Conservation (phyloP, 2,797 vertebrate genomes). For the Pseudochirops cupreus region DNA sequence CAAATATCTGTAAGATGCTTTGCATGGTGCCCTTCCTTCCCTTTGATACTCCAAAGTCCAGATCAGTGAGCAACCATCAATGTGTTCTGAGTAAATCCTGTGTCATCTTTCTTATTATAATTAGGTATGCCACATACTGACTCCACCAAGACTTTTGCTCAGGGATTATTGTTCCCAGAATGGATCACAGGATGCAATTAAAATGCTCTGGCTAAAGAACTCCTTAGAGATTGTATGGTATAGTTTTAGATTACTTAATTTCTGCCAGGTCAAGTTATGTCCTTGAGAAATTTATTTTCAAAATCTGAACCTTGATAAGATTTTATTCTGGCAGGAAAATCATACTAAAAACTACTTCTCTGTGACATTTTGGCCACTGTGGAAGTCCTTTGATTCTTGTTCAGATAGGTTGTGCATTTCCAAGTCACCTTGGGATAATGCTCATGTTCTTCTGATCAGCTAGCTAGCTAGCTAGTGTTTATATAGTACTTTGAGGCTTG, state of each 20-base stretch:
- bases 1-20: not conserved
- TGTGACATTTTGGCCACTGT: not conserved
- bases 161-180: not conserved
- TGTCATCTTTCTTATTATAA: not conserved
- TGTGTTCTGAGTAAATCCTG: not conserved
- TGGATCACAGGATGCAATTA: not conserved
- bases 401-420: not conserved
- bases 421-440: not conserved
- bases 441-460: not conserved
- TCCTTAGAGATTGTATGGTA: not conserved
- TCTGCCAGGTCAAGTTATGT: not conserved
- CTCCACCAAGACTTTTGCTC: not conserved
- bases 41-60: not conserved
- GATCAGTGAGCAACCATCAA: not conserved
- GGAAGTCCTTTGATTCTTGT: not conserved
- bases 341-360: not conserved
- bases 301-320: not conserved
- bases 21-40: not conserved
- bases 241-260: not conserved
- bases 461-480: not conserved
- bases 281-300: not conserved
- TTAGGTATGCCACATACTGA: not conserved
- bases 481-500: not conserved
- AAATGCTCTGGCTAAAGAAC: not conserved
- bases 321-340: not conserved